Evolutionary conservation across 2,888 invertebrate genomes (phyloP).

Genomic region (Sepiola atlantica): DNA sequence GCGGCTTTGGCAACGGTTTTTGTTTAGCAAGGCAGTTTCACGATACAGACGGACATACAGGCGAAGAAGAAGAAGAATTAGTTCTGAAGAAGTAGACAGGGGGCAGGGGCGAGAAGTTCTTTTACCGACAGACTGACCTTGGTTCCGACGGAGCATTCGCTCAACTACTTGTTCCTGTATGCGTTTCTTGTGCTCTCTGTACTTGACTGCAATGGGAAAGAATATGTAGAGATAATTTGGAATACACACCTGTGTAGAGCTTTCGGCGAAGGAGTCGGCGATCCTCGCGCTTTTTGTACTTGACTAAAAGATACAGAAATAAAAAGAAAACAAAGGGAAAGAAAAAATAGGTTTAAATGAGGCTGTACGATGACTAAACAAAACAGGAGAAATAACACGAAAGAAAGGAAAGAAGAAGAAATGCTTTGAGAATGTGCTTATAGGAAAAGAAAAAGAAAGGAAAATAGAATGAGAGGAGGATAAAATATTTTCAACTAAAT

Average conservation of each 20-base stretch:
- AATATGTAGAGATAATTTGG: neutral
- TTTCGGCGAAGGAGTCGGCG: neutral
- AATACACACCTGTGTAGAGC: neutral
- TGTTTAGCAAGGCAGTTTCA: neutral
- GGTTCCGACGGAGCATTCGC: slow-evolving; percentile 10
- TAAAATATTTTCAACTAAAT: no score
- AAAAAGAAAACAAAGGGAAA: neutral
- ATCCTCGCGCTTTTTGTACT: neutral
- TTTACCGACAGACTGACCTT: slow-evolving; percentile 32
- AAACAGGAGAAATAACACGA: neutral
- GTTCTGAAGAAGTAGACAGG: neutral
- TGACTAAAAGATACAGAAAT: neutral
- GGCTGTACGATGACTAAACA: no score
- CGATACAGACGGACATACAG: neutral
- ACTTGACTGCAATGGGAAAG: neutral
- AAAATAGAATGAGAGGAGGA: neutral
- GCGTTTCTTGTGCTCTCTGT: slow-evolving; percentile 14
- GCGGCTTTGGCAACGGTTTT: neutral
- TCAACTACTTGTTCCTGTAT: slow-evolving; percentile 8
- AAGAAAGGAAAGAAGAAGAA: neutral
- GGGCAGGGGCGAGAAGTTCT: neutral
- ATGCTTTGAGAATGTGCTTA: neutral
- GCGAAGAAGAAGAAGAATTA: neutral
- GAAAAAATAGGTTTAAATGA: neutral
- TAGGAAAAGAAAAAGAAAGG: neutral